Conservation (phyloP, 2,888 invertebrate species). For the Lordiphosa andalusiaca region DNA sequence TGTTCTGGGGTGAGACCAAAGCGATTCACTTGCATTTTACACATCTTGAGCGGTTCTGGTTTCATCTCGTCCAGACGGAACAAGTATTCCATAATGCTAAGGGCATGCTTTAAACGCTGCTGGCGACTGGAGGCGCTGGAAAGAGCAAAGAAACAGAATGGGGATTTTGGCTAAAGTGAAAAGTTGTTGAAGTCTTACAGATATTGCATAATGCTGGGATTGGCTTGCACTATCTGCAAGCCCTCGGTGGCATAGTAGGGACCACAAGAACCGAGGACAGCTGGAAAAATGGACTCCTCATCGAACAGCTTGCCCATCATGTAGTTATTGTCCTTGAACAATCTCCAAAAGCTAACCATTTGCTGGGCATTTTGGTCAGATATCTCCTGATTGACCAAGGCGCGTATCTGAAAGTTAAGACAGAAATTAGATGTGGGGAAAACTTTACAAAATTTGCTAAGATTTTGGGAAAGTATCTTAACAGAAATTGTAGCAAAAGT, state of each 20-base stretch:
- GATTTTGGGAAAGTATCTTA: too few species aligned
- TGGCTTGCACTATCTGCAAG: conserved; percentile 71
- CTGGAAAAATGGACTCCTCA: conserved; percentile 78
- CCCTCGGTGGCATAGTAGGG: conserved; percentile 79
- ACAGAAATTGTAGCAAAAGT: too few species aligned
- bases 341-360: conserved; percentile 78
- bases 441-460: too few species aligned
- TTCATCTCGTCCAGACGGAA: conserved; percentile 78
- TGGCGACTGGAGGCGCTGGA: conserved; percentile 75
- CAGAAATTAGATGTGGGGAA: too few species aligned
- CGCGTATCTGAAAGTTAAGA: conserved; percentile 65
- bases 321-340: conserved; percentile 79
- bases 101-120: conserved; percentile 76
- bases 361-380: conserved; percentile 77
- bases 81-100: conserved; percentile 78
- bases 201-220: conserved; percentile 74
- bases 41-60: conserved; percentile 78
- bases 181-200: conserved; percentile 57
- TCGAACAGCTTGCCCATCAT: conserved; percentile 80
- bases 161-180: neutral
- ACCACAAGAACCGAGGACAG: conserved; percentile 78
- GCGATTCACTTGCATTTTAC: conserved; percentile 75
- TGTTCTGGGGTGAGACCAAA: conserved; percentile 77
- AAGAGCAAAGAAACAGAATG: neutral
- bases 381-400: conserved; percentile 78